Evolutionary conservation across 2,113 vertebrate species (phyloP).

Genomic region (Aix galericulata): DNA sequence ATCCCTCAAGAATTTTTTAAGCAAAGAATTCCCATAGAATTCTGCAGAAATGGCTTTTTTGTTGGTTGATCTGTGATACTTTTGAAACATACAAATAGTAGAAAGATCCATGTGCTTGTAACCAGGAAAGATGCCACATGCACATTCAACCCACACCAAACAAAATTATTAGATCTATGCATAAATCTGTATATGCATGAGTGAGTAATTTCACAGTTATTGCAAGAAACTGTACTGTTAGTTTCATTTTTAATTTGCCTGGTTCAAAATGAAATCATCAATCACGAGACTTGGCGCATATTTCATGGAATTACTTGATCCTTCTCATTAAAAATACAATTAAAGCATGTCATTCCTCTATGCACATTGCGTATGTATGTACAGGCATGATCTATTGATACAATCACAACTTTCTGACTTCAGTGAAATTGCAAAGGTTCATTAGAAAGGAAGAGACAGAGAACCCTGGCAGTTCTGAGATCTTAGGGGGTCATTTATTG

Average conservation of each 20-base stretch:
- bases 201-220: slow-evolving; percentile 11
- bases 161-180: neutral
- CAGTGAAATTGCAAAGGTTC: slow-evolving; percentile 30
- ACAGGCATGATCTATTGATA: slow-evolving; percentile 33
- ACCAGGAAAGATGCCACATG: neutral
- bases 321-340: slow-evolving; percentile 47
- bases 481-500: slow-evolving; percentile 25
- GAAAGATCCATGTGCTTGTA: neutral
- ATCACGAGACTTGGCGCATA: neutral
- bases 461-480: neutral
- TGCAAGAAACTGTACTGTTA: neutral
- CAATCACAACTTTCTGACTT: slow-evolving; percentile 30
- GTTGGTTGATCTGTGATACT: neutral
- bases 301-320: slow-evolving; percentile 33
- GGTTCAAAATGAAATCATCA: slow-evolving; percentile 28
- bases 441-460: neutral
- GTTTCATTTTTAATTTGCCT: slow-evolving; percentile 20
- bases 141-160: neutral
- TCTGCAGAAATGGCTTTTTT: neutral
- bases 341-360: slow-evolving; percentile 7
- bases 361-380: neutral
- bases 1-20: neutral
- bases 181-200: neutral
- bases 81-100: neutral
- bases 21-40: neutral